Conservation (phyloP, 2,113 vertebrate genomes). For the Atherinomorus stipes region DNA sequence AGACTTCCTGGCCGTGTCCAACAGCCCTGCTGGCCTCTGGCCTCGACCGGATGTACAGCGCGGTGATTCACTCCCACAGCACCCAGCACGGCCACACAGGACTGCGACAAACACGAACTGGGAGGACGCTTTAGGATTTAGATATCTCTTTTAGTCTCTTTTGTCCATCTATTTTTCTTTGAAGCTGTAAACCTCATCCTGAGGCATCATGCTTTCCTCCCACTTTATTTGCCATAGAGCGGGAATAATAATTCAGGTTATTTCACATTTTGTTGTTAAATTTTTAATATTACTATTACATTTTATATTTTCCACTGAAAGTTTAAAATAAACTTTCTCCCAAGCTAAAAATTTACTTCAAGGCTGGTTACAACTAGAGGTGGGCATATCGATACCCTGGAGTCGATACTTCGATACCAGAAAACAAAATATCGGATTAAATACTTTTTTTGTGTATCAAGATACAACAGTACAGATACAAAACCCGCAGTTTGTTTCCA, state of each 20-base stretch:
- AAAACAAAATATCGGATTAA: no score
- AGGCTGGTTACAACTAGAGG: no score
- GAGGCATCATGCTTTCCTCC: not conserved
- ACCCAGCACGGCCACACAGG: conserved; percentile 7
- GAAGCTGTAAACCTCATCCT: fast-evolving
- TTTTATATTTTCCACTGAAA: no score
- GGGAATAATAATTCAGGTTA: no score
- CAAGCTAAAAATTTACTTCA: not conserved
- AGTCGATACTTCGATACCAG: no score
- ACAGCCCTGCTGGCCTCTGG: conserved; percentile 67
- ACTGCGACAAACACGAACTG: conserved; percentile 42
- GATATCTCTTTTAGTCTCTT: not conserved
- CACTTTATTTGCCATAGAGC: not conserved
- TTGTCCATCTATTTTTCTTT: not conserved
- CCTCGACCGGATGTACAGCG: conserved; percentile 65
- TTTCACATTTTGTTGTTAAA: no score
- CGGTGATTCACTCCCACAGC: conserved; percentile 46
- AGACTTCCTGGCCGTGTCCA: conserved; percentile 75
- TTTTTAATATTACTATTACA: no score
- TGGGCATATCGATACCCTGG: no score
- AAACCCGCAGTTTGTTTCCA: no score
- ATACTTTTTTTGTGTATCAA: no score
- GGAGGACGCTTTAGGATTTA: conserved; percentile 12
- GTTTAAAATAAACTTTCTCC: conserved; percentile 3
- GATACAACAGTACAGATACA: no score